Evolutionary conservation across 1,140 invertebrate genomes (phyloP), one percentile per base, ranked within the genome.

Genomic region (Monochamus saltuarius): DNA sequence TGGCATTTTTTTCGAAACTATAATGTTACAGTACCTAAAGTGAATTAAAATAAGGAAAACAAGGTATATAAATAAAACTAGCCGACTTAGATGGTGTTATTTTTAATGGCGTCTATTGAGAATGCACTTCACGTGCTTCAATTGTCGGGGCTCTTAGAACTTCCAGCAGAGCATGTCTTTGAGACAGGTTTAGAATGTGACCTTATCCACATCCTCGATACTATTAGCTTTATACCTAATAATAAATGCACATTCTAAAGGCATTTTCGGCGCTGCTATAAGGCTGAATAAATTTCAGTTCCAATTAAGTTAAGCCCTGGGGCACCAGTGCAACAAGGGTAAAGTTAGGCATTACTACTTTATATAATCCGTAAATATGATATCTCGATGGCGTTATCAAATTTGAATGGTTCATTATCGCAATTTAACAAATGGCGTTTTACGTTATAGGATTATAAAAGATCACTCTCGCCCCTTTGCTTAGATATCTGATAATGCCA

Each of bases 341-440:
- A 55, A 69, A 71, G 42, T 69, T 64, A 62, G 68, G 59, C 64
- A 68, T 66, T 72, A 67, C 62, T 70, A 65, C 67, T 68, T 65
- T 70, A 64, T 63, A 66, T 72, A 72, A 72, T 73, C 72, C 62
- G 62, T 64, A 68, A 72, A 73, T 73, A 73, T 66, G 66, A 70
- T 69, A 72, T 73, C 70, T 66, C 61, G 49, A 61, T 60, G 51
- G 64, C 64, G 64, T 72, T 73, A 72, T 73, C 72, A 73, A 70
- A 73, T 72, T 70, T 65, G 59, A 62, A 72, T 69, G 68, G 70
- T 71, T 68, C 70, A 73, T 73, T 73, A 73, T 71, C 72, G 67
- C 72, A 68, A 71, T 72, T 72, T 66, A 67, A 69, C 65, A 62
- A 73, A 73, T 67, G 71, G 65, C 61, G 62, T 39, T 53, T 53